Evolutionary conservation across 1,140 invertebrate species (phyloP).

Genomic region (Luehdorfia chinensis): DNA sequence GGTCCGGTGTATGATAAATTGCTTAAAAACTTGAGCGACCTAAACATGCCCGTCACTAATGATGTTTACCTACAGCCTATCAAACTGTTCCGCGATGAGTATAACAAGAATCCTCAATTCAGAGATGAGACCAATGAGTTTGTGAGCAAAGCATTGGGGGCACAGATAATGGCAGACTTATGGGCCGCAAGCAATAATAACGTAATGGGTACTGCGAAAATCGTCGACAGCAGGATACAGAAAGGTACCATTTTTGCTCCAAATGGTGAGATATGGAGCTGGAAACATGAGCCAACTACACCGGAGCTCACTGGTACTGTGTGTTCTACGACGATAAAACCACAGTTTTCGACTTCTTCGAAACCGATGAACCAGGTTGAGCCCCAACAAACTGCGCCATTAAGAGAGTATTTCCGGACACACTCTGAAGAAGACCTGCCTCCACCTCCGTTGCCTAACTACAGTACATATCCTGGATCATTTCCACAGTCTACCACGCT

Average conservation of each 20-base stretch:
- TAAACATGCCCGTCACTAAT: conserved; percentile 71
- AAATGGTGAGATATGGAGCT: conserved; percentile 76
- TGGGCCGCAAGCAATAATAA: conserved; percentile 66
- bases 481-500: conserved; percentile 19
- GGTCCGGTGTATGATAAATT: conserved; percentile 78
- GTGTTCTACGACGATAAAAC: conserved; percentile 66
- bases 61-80: conserved; percentile 78
- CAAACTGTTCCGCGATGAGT: conserved; percentile 75
- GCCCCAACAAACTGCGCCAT: conserved; percentile 64
- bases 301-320: conserved; percentile 65
- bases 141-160: conserved; percentile 69
- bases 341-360: conserved; percentile 63
- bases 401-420: conserved; percentile 57
- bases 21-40: conserved; percentile 74
- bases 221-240: conserved; percentile 61
- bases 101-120: conserved; percentile 75
- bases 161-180: conserved; percentile 66
- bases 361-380: conserved; percentile 67
- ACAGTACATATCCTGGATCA: conserved; percentile 71
- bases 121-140: conserved; percentile 77
- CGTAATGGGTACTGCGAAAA: conserved; percentile 56
- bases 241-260: conserved; percentile 75
- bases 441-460: conserved; percentile 71
- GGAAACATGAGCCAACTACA: conserved; percentile 68
- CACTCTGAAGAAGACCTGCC: conserved; percentile 59